Percentiles rank a stretch among this genome's conserved stretches.
These are phyloP conservation scores for Heliconius hortense DNA, from an alignment of 2,888 invertebrate genomes.

Conservation along the genomic window DNA sequence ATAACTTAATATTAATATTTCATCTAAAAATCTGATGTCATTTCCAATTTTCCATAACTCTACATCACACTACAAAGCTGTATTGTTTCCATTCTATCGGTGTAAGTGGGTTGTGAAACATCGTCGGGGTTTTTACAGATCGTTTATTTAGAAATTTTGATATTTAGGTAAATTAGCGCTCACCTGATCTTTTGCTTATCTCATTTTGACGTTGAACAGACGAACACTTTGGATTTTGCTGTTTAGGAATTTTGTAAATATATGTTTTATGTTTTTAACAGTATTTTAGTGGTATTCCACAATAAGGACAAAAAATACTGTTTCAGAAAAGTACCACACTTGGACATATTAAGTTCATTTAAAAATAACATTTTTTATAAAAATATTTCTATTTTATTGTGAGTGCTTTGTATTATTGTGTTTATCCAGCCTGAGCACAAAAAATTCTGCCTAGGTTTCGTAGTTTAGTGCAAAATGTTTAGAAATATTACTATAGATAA, in stretches of 20 bases:
- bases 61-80: constrained; percentile 1
- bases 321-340: not conserved
- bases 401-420: no score
- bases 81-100: constrained; percentile 28
- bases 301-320: not conserved
- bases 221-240: not conserved
- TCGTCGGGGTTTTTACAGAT: constrained; percentile 9
- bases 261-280: not conserved
- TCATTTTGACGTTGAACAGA: not conserved
- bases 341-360: no score
- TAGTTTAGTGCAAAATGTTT: no score
- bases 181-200: constrained; percentile 6
- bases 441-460: no score
- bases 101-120: constrained; percentile 28
- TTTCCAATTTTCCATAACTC: constrained; percentile 1
- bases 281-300: no score
- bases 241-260: not conserved
- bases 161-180: constrained; percentile 22
- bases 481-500: no score
- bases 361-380: no score
- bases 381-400: no score
- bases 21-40: not conserved
- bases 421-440: no score
- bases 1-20: not conserved
- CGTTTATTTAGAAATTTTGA: constrained; percentile 23